phyloP scores from a whole-genome alignment of 2,113 vertebrate genomes.

The Ramphastos sulfuratus region DNA sequence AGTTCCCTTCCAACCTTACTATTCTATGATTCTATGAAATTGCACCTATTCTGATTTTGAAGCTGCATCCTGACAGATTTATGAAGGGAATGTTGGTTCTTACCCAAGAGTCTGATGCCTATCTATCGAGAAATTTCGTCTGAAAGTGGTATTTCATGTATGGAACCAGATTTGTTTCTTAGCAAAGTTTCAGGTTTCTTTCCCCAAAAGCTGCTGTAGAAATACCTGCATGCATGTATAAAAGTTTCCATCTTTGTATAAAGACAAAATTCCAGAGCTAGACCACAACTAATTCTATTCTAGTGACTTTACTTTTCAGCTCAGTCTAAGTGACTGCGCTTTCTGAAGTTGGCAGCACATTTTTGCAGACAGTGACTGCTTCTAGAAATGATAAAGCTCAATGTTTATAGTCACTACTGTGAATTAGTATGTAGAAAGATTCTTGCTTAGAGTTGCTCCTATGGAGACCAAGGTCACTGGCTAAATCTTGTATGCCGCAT shows the following conservation, averaged over 20 bases:
- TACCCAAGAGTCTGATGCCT: not conserved
- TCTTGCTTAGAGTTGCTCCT: too few species aligned
- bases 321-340: too few species aligned
- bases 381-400: too few species aligned
- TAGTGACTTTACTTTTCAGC: too few species aligned
- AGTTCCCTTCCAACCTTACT: too few species aligned
- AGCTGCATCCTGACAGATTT: not conserved
- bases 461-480: too few species aligned
- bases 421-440: too few species aligned
- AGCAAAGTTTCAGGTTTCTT: not conserved
- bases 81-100: not conserved
- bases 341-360: too few species aligned
- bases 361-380: too few species aligned
- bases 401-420: too few species aligned
- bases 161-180: not conserved
- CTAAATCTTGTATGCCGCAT: too few species aligned
- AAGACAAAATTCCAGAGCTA: not conserved
- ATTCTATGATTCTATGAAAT: not conserved
- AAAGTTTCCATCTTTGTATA: not conserved
- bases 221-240: not conserved
- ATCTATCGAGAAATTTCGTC: not conserved
- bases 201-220: not conserved
- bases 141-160: not conserved
- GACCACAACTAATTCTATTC: too few species aligned
- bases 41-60: not conserved